Conservation (phyloP, 2,113 vertebrate species). For the Taurulus bubalis region DNA sequence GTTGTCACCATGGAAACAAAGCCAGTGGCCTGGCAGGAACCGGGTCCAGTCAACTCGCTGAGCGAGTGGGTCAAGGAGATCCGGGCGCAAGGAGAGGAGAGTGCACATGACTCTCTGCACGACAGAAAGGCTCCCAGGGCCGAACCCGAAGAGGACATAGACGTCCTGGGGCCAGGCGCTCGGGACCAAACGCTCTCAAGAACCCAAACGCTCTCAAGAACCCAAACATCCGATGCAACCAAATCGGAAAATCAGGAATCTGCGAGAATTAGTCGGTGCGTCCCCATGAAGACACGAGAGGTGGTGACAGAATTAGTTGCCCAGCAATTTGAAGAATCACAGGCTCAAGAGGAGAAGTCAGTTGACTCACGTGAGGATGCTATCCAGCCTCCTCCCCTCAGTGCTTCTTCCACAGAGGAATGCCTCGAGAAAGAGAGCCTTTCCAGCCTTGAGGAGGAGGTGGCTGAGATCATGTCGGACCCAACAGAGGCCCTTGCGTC, state of each 20-base stretch:
- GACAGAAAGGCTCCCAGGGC: constrained; percentile 52
- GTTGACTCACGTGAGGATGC: not conserved
- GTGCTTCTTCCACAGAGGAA: constrained; percentile 16
- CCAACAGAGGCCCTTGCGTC: constrained; percentile 7
- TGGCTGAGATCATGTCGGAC: constrained; percentile 40
- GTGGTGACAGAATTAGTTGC: constrained; percentile 15
- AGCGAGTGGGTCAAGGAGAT: constrained; percentile 47
- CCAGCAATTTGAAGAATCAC: not conserved
- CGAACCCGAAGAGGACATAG: constrained; percentile 61
- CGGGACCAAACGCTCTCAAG: constrained; percentile 7
- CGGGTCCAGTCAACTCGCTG: constrained; percentile 34
- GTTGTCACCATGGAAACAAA: constrained; percentile 70
- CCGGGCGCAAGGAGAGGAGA: constrained; percentile 25
- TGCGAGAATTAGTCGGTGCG: not conserved
- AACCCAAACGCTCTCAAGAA: constrained; percentile 5
- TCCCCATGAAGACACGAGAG: not conserved
- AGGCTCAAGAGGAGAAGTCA: constrained; percentile 9
- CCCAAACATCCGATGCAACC: constrained; percentile 11
- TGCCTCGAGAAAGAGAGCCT: constrained; percentile 22
- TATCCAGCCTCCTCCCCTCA: not conserved
- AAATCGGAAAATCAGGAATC: constrained; percentile 29
- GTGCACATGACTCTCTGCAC: constrained; percentile 5
- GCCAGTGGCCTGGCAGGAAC: constrained; percentile 43
- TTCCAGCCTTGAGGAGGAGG: constrained; percentile 25
- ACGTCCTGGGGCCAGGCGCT: constrained; percentile 23